These are phyloP conservation scores for Epistrophe grossulariae DNA, from an alignment of 2,888 invertebrate species.

Conservation along the genomic window DNA sequence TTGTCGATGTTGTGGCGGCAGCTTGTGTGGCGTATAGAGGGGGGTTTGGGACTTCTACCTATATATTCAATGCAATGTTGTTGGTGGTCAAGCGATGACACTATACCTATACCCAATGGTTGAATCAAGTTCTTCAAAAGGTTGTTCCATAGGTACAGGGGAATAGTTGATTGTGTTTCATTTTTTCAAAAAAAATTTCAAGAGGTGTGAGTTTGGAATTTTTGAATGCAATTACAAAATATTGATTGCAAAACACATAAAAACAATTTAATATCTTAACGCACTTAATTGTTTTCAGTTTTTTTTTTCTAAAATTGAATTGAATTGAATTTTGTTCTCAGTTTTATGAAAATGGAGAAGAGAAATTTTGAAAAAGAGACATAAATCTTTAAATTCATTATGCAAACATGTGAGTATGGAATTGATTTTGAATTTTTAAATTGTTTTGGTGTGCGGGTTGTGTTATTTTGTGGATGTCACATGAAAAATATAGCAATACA, in stretches of 20 bases:
- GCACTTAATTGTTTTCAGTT: constrained; percentile 61
- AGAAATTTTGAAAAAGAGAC: background rate
- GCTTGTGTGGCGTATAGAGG: constrained; percentile 6
- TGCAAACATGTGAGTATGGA: constrained; percentile 2
- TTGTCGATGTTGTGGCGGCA: background rate
- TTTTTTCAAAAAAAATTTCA: constrained; percentile 7
- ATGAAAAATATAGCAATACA: background rate
- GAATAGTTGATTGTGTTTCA: background rate
- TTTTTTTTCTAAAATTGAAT: constrained; percentile 1
- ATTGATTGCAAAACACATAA: constrained; percentile 56
- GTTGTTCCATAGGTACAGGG: background rate
- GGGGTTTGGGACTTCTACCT: background rate
- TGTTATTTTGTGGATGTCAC: background rate
- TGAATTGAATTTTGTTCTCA: constrained; percentile 14
- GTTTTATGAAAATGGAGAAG: background rate
- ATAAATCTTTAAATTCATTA: constrained; percentile 40
- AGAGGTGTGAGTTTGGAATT: constrained; percentile 40
- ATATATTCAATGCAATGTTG: background rate
- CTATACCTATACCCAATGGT: background rate
- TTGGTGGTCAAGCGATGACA: constrained; percentile 56
- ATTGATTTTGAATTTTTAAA: constrained; percentile 34
- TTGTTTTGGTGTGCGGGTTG: background rate
- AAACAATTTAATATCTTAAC: constrained; percentile 54
- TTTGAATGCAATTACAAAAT: constrained; percentile 64
- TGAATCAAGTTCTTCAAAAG: constrained; percentile 12